phyloP scores from a whole-genome alignment of 2,113 vertebrate species.

The Mionectes macconnelli region DNA sequence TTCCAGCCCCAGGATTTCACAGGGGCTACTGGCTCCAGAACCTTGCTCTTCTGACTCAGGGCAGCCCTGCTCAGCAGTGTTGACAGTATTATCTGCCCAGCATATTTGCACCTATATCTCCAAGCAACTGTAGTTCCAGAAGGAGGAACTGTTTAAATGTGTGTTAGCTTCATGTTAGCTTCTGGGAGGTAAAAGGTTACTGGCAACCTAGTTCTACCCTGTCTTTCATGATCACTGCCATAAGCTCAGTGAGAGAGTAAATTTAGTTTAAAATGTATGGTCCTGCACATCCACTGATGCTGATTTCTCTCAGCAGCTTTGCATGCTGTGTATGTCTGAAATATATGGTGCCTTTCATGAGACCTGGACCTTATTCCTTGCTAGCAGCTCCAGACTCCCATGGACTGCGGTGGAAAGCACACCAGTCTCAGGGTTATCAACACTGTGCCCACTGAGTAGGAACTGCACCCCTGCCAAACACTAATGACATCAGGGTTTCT shows the following conservation, averaged over 20 bases:
- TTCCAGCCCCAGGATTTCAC: not conserved
- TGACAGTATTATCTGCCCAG: not conserved
- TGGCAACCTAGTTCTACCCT: not conserved
- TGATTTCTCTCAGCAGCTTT: not conserved
- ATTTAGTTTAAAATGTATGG: not conserved
- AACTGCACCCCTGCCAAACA: not conserved
- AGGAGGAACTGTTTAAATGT: not conserved
- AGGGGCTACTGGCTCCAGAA: not conserved
- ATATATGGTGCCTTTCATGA: not conserved
- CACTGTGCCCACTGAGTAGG: rapidly evolving
- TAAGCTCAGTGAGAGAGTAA: not conserved
- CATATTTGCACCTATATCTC: not conserved
- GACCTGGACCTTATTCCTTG: not conserved
- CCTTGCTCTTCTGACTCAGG: not conserved
- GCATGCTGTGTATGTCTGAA: not conserved
- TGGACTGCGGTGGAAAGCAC: not conserved
- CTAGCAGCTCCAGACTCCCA: not conserved
- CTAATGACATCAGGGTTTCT: rapidly evolving
- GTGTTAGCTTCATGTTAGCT: not conserved
- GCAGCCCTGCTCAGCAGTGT: not conserved
- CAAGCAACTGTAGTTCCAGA: not conserved
- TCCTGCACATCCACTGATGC: not conserved
- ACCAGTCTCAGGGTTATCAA: not conserved
- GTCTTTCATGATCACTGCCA: not conserved
- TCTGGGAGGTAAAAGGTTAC: not conserved